Evolutionary conservation across 2,113 vertebrate genomes (phyloP).

Genomic region (Ceuthmochares aereus): DNA sequence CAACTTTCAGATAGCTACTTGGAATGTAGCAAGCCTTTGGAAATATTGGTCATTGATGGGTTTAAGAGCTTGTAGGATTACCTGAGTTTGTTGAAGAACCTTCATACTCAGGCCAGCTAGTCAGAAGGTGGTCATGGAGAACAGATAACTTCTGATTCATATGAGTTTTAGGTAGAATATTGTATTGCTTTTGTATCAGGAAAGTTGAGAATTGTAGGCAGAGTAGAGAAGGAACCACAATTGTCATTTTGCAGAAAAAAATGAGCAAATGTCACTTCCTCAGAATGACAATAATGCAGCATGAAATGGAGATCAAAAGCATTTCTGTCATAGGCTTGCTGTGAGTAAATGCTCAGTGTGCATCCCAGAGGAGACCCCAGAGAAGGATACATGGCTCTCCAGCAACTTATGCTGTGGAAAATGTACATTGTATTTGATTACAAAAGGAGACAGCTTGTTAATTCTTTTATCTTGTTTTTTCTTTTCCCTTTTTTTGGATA

Average conservation of each 20-base stretch:
- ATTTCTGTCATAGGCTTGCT: rapidly evolving
- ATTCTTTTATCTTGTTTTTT: neutral
- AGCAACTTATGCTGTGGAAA: neutral
- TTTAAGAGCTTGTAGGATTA: neutral
- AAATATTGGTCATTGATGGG: neutral
- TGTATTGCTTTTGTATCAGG: neutral
- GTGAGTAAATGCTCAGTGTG: rapidly evolving
- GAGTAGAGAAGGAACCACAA: neutral
- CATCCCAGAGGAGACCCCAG: neutral
- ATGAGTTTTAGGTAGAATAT: neutral
- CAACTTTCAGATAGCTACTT: neutral
- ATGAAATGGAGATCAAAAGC: neutral
- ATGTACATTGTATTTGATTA: neutral
- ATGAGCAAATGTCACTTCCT: rapidly evolving
- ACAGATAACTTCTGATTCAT: neutral
- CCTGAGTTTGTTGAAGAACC: neutral
- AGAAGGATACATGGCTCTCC: neutral
- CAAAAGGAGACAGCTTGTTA: neutral
- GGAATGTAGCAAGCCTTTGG: rapidly evolving
- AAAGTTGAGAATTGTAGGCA: neutral
- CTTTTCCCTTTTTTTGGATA: neutral
- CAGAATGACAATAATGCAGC: neutral
- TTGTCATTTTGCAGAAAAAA: neutral
- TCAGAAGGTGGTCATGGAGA: neutral
- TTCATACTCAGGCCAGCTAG: neutral